Percentiles rank a stretch among this genome's conserved stretches.
Conservation (phyloP, 2,888 invertebrate genomes). For the Spisula subtruncata region DNA sequence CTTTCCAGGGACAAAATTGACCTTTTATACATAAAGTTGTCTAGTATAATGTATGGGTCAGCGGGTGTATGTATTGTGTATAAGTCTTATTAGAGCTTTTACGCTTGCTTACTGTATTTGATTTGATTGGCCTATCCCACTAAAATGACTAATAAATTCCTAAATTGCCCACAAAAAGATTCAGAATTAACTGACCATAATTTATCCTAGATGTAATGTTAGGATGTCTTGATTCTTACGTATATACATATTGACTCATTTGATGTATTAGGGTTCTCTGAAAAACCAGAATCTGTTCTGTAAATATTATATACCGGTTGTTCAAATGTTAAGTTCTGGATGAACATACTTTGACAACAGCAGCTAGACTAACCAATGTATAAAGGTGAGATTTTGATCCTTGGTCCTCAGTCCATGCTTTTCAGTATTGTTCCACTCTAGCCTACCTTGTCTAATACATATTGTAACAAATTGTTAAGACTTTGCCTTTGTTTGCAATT, state of each 20-base stretch:
- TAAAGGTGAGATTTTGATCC: constrained; percentile 10
- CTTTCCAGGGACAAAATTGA: neutral
- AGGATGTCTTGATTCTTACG: neutral
- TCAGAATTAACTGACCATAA: too few species aligned
- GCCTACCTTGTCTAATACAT: neutral
- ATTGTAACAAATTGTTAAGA: neutral
- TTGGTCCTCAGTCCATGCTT: constrained; percentile 31
- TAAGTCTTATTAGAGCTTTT: neutral
- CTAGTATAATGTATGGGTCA: neutral
- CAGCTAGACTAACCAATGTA: neutral
- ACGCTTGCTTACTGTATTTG: neutral
- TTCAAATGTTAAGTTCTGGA: too few species aligned
- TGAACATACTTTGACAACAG: neutral
- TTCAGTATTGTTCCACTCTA: neutral
- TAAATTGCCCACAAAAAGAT: too few species aligned
- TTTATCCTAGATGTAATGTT: too few species aligned
- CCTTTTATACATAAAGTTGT: neutral
- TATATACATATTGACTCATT: neutral
- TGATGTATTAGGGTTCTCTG: too few species aligned
- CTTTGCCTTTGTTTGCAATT: constrained; percentile 37
- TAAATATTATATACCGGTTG: too few species aligned
- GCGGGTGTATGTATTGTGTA: neutral
- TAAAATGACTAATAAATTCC: neutral
- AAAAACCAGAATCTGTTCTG: too few species aligned
- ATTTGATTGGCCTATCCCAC: neutral